Conservation (phyloP, 2,113 vertebrate species). For the Eidolon helvum region DNA sequence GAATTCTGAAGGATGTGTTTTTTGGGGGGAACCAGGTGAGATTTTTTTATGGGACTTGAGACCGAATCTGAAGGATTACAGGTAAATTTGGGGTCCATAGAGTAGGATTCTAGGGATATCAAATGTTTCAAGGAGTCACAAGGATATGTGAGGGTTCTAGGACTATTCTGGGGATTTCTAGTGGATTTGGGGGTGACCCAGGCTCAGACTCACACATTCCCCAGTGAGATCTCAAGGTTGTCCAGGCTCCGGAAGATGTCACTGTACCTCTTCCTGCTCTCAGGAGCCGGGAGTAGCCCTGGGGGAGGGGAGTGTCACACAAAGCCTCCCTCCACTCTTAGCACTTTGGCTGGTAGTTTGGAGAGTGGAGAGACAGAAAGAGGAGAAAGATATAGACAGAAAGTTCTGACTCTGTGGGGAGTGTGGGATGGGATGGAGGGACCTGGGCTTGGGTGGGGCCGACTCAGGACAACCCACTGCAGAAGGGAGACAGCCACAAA, state of each 20-base stretch:
- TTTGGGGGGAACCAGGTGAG: background rate
- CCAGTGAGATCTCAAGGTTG: conserved; percentile 89
- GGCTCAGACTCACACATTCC: conserved; percentile 85
- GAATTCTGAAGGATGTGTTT: background rate
- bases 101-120: background rate
- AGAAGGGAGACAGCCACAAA: background rate
- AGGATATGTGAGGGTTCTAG: background rate
- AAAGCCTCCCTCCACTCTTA: background rate
- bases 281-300: conserved; percentile 73
- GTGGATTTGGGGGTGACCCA: background rate
- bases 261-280: conserved; percentile 90
- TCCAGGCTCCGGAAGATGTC: conserved; percentile 95
- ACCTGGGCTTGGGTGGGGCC: background rate
- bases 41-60: background rate
- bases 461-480: background rate
- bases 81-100: background rate
- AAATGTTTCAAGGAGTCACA: background rate
- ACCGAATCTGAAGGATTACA: background rate
- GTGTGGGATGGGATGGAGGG: background rate
- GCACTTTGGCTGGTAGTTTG: background rate
- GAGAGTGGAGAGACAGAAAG: background rate
- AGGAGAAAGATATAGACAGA: background rate
- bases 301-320: background rate
- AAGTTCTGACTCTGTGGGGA: background rate
- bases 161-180: background rate